phyloP scores from a whole-genome alignment of 2,888 invertebrate species.

The Margaritifera margaritifera region DNA sequence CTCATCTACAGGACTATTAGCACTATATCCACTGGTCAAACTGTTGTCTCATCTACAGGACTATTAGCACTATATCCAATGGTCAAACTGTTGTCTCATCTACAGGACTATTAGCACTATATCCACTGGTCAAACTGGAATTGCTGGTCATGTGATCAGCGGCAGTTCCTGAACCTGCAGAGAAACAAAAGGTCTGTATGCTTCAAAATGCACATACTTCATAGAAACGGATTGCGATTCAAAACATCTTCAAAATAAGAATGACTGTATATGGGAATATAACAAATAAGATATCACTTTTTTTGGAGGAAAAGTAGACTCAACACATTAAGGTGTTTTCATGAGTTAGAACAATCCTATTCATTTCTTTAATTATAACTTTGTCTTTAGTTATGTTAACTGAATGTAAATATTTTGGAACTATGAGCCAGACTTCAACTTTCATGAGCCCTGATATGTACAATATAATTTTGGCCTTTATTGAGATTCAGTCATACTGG shows the following conservation, averaged over 20 bases:
- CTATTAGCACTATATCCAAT: constrained; percentile 54
- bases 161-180: constrained; percentile 44
- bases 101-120: constrained; percentile 53
- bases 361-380: too few relatives aligned
- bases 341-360: neutral
- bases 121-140: constrained; percentile 54
- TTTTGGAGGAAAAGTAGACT: neutral
- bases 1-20: constrained; percentile 56
- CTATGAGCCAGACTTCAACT: too few relatives aligned
- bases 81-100: constrained; percentile 59
- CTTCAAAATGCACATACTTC: neutral
- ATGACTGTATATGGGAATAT: constrained; percentile 1
- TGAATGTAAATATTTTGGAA: too few relatives aligned
- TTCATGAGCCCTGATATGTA: too few relatives aligned
- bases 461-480: too few relatives aligned
- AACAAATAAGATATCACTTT: neutral
- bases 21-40: constrained; percentile 55
- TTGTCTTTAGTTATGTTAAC: too few relatives aligned
- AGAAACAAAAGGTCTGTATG: neutral
- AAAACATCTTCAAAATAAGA: neutral
- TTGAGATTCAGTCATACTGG: too few relatives aligned
- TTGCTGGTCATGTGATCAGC: constrained; percentile 42
- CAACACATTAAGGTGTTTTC: neutral
- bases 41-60: constrained; percentile 59
- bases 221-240: neutral